Evolutionary conservation across 37 sponge, comb jelly and placozoan genomes (phyloP).

Genomic region (Lycopodina hypogea): DNA sequence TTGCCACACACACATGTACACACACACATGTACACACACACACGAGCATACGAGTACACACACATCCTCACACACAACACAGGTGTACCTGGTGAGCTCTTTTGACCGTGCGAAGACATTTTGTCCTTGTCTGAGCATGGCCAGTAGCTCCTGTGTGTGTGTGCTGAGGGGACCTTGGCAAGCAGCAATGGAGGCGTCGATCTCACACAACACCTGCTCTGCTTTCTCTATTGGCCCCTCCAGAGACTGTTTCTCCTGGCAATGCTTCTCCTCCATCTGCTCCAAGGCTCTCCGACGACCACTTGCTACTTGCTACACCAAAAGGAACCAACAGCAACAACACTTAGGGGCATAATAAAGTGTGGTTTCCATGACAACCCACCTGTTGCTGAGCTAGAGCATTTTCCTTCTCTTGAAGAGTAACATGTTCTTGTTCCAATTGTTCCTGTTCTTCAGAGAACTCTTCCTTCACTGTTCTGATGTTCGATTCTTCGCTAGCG

Average conservation of each 20-base stretch:
- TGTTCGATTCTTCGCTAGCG: conserved; percentile 24
- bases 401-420: not conserved
- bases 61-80: conserved; percentile 1
- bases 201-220: not conserved
- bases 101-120: not conserved
- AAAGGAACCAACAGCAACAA: not conserved
- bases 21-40: not conserved
- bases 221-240: not conserved
- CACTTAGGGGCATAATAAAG: too few species aligned
- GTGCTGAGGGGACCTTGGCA: not conserved
- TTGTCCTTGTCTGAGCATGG: not conserved
- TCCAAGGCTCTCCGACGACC: not conserved
- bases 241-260: not conserved
- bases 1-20: too few species aligned
- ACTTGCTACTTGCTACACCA: not conserved
- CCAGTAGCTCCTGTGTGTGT: not conserved
- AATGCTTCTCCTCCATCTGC: not conserved
- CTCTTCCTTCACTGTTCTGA: conserved; percentile 15
- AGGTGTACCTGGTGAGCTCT: not conserved
- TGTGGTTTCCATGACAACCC: not conserved
- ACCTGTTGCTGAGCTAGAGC: not conserved
- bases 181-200: not conserved
- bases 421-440: not conserved
- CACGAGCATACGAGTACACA: not conserved
- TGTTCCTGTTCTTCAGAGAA: conserved; percentile 28